Conservation (phyloP, 2,797 vertebrate species). For the Cetoscarus ocellatus region DNA sequence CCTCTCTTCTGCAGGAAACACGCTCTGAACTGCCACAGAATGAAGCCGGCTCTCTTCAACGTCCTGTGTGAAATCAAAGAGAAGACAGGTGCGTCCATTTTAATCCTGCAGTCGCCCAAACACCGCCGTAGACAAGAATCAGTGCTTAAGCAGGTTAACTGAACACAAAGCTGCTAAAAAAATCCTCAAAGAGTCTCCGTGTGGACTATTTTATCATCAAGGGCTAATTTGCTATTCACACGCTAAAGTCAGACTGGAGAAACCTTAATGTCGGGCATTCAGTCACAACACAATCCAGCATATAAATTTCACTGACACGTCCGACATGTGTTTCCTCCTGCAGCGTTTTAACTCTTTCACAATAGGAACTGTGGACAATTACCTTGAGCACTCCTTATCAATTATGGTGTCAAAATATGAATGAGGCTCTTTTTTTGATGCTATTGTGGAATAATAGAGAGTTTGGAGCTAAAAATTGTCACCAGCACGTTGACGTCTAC, state of each 20-base stretch:
- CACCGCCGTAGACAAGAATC: not conserved
- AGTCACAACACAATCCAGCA: conserved; percentile 55
- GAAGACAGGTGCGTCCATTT: conserved; percentile 92
- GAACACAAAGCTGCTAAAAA: not conserved
- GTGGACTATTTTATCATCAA: conserved; percentile 35
- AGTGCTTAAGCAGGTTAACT: not conserved
- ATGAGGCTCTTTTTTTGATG: conserved; percentile 52
- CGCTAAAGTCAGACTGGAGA: conserved; percentile 25
- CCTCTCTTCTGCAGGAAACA: conserved; percentile 92
- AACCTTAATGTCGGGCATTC: conserved; percentile 22
- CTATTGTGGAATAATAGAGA: conserved; percentile 64
- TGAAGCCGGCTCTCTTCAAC: conserved; percentile 99
- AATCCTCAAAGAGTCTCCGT: conserved; percentile 21
- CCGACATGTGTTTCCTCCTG: conserved; percentile 39
- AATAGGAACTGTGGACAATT: conserved; percentile 66
- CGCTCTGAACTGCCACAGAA: conserved; percentile 98
- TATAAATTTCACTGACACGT: conserved; percentile 60
- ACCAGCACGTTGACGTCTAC: conserved; percentile 59
- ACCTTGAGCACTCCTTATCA: conserved; percentile 55
- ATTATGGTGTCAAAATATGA: conserved; percentile 68
- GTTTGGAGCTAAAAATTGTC: conserved; percentile 65
- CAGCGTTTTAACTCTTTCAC: conserved; percentile 40
- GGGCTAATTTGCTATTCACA: conserved; percentile 39
- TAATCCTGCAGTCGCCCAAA: not conserved
- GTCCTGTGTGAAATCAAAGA: conserved; percentile 99